Evolutionary conservation across 2,113 vertebrate species (phyloP).

Genomic region (Microtus ochrogaster): DNA sequence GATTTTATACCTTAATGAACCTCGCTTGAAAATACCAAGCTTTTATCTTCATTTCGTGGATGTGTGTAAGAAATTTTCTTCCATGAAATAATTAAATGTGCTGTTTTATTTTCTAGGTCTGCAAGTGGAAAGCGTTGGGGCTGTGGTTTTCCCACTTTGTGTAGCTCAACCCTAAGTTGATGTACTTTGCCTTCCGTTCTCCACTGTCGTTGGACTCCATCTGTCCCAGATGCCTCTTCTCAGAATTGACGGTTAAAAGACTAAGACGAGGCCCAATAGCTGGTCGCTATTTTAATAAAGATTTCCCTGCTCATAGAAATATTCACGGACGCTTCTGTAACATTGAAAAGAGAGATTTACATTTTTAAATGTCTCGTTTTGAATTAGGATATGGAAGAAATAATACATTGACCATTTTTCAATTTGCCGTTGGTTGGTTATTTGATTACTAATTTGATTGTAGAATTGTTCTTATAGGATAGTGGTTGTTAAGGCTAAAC

Average conservation of each 20-base stretch:
- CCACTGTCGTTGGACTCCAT: neutral
- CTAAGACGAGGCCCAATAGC: constrained; percentile 43
- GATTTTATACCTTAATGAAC: neutral
- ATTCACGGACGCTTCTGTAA: constrained; percentile 83
- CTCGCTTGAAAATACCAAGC: neutral
- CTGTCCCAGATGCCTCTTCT: constrained; percentile 45
- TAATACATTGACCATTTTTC: constrained; percentile 87
- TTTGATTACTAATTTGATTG: constrained; percentile 97
- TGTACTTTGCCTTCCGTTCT: neutral
- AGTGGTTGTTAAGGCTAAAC: constrained; percentile 75
- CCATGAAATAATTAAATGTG: neutral
- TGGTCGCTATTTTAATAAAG: constrained; percentile 81
- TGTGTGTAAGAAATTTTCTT: neutral
- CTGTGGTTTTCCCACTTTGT: neutral
- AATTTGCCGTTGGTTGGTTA: constrained; percentile 92
- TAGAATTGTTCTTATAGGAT: constrained; percentile 81
- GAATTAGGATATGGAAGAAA: constrained; percentile 84
- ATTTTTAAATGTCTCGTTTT: constrained; percentile 89
- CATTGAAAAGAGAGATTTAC: constrained; percentile 91
- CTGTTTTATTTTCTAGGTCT: neutral
- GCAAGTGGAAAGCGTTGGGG: neutral
- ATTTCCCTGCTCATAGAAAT: constrained; percentile 93
- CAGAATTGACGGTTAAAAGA: constrained; percentile 54
- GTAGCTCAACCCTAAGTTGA: neutral
- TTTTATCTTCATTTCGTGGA: neutral